A percentile compares a stretch with the other conserved stretches of the same genome.
Evolutionary conservation across 1,140 invertebrate species (phyloP).

Genomic region (Maniola jurtina): DNA sequence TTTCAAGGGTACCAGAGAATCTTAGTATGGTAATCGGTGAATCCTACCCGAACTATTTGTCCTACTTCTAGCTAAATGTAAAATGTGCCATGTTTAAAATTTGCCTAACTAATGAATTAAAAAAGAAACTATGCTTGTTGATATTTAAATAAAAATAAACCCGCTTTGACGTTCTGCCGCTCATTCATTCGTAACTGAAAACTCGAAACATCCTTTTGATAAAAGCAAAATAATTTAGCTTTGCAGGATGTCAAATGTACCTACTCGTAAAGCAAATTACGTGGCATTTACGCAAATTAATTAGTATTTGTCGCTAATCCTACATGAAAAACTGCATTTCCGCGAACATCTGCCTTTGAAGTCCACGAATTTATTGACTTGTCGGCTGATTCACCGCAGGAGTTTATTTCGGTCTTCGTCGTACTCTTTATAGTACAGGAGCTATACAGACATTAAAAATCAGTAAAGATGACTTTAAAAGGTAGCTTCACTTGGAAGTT

Average conservation of each 20-base stretch:
- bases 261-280: not conserved
- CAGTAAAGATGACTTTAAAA: too few species aligned
- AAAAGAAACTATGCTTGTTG: too few species aligned
- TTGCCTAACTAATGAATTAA: too few species aligned
- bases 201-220: not conserved
- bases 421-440: slow-evolving; percentile 29
- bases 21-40: too few species aligned
- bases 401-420: slow-evolving; percentile 57
- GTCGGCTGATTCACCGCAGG: slow-evolving; percentile 59
- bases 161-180: not conserved
- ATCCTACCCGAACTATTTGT: too few species aligned
- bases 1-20: too few species aligned
- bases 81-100: too few species aligned
- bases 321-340: slow-evolving; percentile 46
- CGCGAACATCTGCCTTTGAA: slow-evolving; percentile 62
- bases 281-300: slow-evolving; percentile 19
- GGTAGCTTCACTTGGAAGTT: too few species aligned
- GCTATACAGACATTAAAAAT: slow-evolving; percentile 1
- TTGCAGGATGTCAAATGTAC: slow-evolving; percentile 16
- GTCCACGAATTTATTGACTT: slow-evolving; percentile 61
- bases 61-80: too few species aligned
- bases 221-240: not conserved
- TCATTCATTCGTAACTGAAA: slow-evolving; percentile 2
- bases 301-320: slow-evolving; percentile 33
- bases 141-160: too few species aligned